These are phyloP conservation scores for Tenebrosternarchus preto DNA, from an alignment of 2,113 vertebrate species.

Conservation along the genomic window DNA sequence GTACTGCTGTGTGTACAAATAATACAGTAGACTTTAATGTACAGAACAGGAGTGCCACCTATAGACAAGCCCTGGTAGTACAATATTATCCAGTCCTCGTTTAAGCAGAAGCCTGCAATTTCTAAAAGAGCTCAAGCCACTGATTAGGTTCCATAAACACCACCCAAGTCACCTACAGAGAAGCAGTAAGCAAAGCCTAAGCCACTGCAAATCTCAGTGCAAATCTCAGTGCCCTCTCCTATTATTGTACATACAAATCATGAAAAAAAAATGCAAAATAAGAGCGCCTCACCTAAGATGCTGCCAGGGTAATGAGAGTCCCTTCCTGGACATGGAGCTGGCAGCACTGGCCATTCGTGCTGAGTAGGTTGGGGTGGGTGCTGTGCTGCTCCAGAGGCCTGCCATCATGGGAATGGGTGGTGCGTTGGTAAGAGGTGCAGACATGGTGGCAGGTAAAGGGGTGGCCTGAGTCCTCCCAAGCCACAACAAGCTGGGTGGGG, in stretches of 20 bases:
- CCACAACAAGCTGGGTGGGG: not conserved
- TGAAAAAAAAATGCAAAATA: not conserved
- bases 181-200: too few relatives aligned
- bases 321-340: slow-evolving; percentile 18
- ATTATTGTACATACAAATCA: not conserved
- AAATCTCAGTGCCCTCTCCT: not conserved
- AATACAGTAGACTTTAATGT: slow-evolving; percentile 25
- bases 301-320: slow-evolving; percentile 39
- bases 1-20: not conserved
- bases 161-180: too few relatives aligned
- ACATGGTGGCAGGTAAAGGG: not conserved
- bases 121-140: too few relatives aligned
- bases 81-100: not conserved
- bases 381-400: slow-evolving; percentile 3
- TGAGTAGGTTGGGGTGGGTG: too few relatives aligned
- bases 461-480: not conserved
- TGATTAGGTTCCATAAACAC: too few relatives aligned
- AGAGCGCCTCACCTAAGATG: slow-evolving; percentile 28
- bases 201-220: too few relatives aligned
- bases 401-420: not conserved
- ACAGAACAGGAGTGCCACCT: slow-evolving; percentile 28
- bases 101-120: too few relatives aligned
- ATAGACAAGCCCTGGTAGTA: not conserved
- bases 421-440: not conserved
- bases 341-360: too few relatives aligned